A percentile compares a stretch with the other conserved stretches of the same genome.
These are phyloP conservation scores for Polypedilum pembai DNA, from an alignment of 1,140 invertebrate species.

Conservation along the genomic window DNA sequence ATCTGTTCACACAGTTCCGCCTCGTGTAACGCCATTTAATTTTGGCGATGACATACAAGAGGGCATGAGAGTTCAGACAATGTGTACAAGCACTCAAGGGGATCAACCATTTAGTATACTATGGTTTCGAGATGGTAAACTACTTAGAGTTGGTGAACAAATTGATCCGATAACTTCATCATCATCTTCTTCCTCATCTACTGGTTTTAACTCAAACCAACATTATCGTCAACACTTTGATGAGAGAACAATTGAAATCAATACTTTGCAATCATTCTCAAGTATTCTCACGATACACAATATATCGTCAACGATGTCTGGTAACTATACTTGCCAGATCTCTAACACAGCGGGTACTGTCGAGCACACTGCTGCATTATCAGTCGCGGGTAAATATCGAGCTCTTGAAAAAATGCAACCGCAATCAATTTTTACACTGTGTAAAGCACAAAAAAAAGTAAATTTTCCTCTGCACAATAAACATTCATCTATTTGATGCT, in stretches of 20 bases:
- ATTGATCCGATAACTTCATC: constrained; percentile 36
- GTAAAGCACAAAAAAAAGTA: too few species aligned
- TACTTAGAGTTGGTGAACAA: constrained; percentile 34
- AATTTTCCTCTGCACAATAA: too few species aligned
- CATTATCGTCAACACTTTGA: constrained; percentile 40
- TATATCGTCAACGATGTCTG: constrained; percentile 53
- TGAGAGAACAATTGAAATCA: constrained; percentile 24
- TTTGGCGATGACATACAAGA: constrained; percentile 59
- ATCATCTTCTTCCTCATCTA: constrained; percentile 41
- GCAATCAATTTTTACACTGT: too few species aligned
- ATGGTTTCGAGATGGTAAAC: constrained; percentile 53
- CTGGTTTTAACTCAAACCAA: constrained; percentile 35
- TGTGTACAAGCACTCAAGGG: constrained; percentile 68
- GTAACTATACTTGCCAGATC: constrained; percentile 59
- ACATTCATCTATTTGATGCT: too few species aligned
- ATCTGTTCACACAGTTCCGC: constrained; percentile 48
- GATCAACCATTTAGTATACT: constrained; percentile 65
- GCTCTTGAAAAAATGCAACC: too few species aligned
- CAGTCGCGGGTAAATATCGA: constrained; percentile 54
- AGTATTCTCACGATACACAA: constrained; percentile 56
- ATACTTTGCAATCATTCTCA: constrained; percentile 42
- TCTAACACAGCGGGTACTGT: constrained; percentile 52
- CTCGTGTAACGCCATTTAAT: constrained; percentile 54
- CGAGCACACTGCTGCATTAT: constrained; percentile 54
- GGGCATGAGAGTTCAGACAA: constrained; percentile 67